Percentiles rank a stretch among this genome's conserved stretches.
Conservation (phyloP, 2,113 vertebrate genomes). For the Cardinalis cardinalis region DNA sequence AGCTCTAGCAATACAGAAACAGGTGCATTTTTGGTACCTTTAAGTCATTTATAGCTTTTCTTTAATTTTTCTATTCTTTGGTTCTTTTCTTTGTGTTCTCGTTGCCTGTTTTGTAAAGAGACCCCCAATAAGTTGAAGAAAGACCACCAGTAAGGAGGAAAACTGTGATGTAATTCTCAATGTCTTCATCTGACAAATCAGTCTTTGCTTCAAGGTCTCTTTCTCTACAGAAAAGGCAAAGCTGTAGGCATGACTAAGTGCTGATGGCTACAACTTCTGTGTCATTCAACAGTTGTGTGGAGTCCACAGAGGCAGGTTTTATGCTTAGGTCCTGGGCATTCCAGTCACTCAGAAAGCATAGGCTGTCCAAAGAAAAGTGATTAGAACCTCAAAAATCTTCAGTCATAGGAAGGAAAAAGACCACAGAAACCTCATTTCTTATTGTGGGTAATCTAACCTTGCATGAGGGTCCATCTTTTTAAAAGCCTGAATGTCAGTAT, state of each 20-base stretch:
- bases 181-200: neutral
- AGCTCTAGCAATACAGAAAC: conserved; percentile 64
- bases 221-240: neutral
- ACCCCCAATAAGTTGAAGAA: neutral
- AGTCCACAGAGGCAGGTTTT: neutral
- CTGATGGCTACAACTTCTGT: neutral
- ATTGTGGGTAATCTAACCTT: neutral
- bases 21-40: conserved; percentile 66
- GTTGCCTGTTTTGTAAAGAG: neutral
- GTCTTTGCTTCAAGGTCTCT: neutral
- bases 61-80: neutral
- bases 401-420: neutral
- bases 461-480: neutral
- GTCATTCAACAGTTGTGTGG: neutral
- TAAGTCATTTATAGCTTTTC: neutral
- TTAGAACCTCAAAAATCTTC: neutral
- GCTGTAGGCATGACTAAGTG: neutral
- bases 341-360: neutral
- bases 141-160: neutral
- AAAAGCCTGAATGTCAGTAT: neutral
- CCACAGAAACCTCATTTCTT: neutral
- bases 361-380: neutral
- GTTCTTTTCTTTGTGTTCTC: neutral
- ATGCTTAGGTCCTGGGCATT: neutral
- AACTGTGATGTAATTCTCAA: neutral